These are phyloP conservation scores for Vidua macroura DNA, from an alignment of 2,113 vertebrate species.

Conservation along the genomic window DNA sequence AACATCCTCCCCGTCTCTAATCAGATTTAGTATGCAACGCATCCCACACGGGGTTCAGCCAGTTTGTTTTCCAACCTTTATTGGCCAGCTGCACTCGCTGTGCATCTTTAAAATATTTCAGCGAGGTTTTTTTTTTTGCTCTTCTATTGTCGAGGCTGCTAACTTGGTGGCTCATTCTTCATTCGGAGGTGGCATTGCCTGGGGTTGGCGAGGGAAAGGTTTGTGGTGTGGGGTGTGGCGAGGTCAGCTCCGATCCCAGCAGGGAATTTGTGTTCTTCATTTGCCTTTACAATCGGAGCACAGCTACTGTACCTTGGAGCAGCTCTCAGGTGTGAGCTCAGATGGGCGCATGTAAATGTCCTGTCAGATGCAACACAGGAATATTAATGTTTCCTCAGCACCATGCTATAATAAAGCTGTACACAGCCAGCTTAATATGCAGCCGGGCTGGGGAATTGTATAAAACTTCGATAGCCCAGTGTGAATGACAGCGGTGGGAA, in stretches of 20 bases:
- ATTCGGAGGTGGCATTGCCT: slow-evolving; percentile 79
- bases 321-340: slow-evolving; percentile 82
- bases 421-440: slow-evolving; percentile 77
- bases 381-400: slow-evolving; percentile 79
- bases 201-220: slow-evolving; percentile 80
- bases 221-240: slow-evolving; percentile 75
- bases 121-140: slow-evolving; percentile 55
- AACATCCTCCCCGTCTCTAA: slow-evolving; percentile 58
- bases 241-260: slow-evolving; percentile 78
- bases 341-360: slow-evolving; percentile 84
- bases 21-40: slow-evolving; percentile 62
- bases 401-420: slow-evolving; percentile 79
- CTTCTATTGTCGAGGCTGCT: slow-evolving; percentile 65
- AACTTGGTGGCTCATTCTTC: slow-evolving; percentile 84
- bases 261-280: slow-evolving; percentile 84
- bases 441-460: slow-evolving; percentile 76
- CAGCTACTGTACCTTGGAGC: slow-evolving; percentile 75
- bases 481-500: slow-evolving; percentile 72
- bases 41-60: slow-evolving; percentile 46
- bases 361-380: slow-evolving; percentile 77
- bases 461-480: slow-evolving; percentile 73
- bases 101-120: slow-evolving; percentile 75
- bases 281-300: slow-evolving; percentile 82
- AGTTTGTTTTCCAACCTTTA: slow-evolving; percentile 77
- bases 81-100: slow-evolving; percentile 63